Evolutionary conservation across 2,797 vertebrate genomes (phyloP).

Genomic region (Tauraco hartlaubi): DNA sequence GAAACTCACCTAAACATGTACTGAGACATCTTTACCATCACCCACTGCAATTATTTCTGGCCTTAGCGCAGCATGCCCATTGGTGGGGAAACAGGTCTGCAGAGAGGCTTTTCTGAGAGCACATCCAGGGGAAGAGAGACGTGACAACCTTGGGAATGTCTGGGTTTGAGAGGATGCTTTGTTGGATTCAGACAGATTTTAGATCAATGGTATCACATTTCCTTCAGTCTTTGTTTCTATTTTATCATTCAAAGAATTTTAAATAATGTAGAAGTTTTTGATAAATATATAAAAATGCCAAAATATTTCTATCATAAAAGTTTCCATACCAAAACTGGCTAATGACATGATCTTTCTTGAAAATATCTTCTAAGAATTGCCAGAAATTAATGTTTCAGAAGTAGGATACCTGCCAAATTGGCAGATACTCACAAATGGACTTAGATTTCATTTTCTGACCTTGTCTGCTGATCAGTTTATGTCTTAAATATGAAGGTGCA

Average conservation of each 20-base stretch:
- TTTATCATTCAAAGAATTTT: not conserved
- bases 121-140: not conserved
- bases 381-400: constrained; percentile 11
- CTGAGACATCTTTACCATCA: not conserved
- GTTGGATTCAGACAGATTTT: not conserved
- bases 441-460: not conserved
- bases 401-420: not conserved
- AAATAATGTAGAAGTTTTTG: not conserved
- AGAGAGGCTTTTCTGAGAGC: not conserved
- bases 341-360: not conserved
- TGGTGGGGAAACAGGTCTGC: not conserved
- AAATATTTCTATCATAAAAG: not conserved
- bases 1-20: not conserved
- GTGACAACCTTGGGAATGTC: not conserved
- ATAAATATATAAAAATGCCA: not conserved
- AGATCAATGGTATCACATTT: not conserved
- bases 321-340: not conserved
- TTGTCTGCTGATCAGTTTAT: not conserved
- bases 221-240: not conserved
- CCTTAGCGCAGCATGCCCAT: not conserved
- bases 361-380: not conserved
- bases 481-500: constrained; percentile 18
- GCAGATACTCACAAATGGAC: not conserved
- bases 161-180: not conserved
- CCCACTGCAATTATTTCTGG: not conserved